Evolutionary conservation across 1,140 invertebrate species (phyloP), one percentile per base, ranked within the genome.

Genomic region (Halictus rubicundus): DNA sequence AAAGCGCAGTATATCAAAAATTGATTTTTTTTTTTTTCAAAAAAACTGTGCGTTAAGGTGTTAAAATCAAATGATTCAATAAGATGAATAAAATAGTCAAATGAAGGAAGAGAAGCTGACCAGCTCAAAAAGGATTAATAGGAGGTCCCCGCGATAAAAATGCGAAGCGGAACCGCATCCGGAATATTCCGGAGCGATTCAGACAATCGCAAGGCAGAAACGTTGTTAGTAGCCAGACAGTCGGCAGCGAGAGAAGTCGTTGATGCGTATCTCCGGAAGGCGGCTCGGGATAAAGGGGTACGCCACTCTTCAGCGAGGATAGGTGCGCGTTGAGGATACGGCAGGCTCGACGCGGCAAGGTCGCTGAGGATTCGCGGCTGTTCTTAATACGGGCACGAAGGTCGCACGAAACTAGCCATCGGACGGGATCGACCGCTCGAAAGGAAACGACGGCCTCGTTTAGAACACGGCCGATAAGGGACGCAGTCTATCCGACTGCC

Each of bases 381-480:
- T 25, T 37, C 57, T 54, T 32, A 69, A 68, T 32, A 52, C 23
- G 42, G 10, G 16, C 25, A 57, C 78, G 69, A 80, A 80, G 78
- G 78, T 75, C 71, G 46, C 25, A 27, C 6, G 19, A 2, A 46
- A 2, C 42, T 46, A 46, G 25, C 54, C 23, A 42, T 71, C 68
- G 46, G 23, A 5, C 57, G 23, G 10, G 59, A 70, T 70, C 54
- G 37, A 12, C 66, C 52, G 49, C 32, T 63, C 76, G 71, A 74
- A 9, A 60, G 71, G 70, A 75, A 80, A 75, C 78, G 65, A 12
- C 54, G 54, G 42, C 71, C 78, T 68, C 70, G 63, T 73, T 74
- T 79, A 68, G 63, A 79, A 59, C 25, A 0, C 52, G 54, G 2
- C 14, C 25, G 52, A 65, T 73, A 74, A 64, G 23, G 16, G 32